These are phyloP conservation scores for Zoanthus sansibaricus DNA, from an alignment of 92 coral and sea anemone genomes.

Conservation along the genomic window DNA sequence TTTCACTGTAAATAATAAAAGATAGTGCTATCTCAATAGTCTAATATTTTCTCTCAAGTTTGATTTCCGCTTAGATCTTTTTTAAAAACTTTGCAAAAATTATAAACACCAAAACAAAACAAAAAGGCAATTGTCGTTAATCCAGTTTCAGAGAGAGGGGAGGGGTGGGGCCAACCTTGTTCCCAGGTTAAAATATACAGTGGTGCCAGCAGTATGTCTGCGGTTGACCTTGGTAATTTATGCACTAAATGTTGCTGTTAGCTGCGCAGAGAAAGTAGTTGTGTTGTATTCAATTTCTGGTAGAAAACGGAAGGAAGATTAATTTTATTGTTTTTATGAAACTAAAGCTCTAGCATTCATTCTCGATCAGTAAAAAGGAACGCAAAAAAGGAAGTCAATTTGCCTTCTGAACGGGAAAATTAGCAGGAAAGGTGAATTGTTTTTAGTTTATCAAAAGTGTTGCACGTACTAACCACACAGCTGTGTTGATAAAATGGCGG, in stretches of 20 bases:
- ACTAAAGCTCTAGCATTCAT: background rate
- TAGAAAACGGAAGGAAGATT: background rate
- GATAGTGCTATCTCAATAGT: no score
- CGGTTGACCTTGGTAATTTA: conserved; percentile 24
- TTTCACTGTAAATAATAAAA: no score
- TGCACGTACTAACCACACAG: background rate
- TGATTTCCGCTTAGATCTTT: no score
- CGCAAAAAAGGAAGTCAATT: background rate
- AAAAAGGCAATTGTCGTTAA: no score
- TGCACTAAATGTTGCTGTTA: background rate
- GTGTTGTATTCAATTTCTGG: background rate
- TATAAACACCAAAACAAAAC: no score
- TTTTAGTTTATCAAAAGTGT: background rate
- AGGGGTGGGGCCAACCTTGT: no score
- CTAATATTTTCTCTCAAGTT: no score
- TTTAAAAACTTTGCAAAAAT: no score
- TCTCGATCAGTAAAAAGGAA: background rate
- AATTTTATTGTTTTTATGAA: background rate
- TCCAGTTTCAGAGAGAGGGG: no score
- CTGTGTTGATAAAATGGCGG: conserved; percentile 17
- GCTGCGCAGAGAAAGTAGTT: background rate
- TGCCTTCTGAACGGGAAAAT: background rate
- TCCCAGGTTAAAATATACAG: no score
- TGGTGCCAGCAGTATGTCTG: conserved; percentile 25
- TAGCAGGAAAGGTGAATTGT: conserved; percentile 5